Conservation (phyloP, 23 tunicate species). For the Ascidia mentula region DNA sequence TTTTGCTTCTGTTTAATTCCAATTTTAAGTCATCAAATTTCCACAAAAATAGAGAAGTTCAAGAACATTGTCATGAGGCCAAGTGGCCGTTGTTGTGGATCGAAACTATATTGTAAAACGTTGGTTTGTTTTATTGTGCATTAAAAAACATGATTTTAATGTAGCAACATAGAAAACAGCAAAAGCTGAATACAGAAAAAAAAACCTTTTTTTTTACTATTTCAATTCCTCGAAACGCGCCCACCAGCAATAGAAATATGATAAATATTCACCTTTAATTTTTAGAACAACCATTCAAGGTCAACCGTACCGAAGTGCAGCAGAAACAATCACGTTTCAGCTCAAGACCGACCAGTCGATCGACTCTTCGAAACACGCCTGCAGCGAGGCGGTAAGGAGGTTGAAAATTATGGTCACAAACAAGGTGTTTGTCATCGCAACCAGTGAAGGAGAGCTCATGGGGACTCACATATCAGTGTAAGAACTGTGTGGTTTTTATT, state of each 20-base stretch:
- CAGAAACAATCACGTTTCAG: neutral
- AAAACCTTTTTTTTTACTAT: too few relatives aligned
- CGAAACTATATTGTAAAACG: too few relatives aligned
- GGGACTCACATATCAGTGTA: conserved; percentile 34
- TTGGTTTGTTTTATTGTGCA: too few relatives aligned
- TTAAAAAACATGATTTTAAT: too few relatives aligned
- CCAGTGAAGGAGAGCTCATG: conserved; percentile 12
- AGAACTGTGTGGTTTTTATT: conserved; percentile 1
- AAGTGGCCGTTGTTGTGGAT: too few relatives aligned
- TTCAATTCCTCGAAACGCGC: too few relatives aligned
- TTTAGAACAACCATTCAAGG: neutral
- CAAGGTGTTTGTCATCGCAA: conserved; percentile 12
- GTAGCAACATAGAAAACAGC: too few relatives aligned
- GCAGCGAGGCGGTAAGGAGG: conserved; percentile 35
- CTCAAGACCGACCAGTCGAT: neutral
- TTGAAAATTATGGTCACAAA: conserved; percentile 12
- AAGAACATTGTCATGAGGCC: too few relatives aligned
- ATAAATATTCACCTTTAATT: neutral
- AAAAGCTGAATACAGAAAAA: too few relatives aligned
- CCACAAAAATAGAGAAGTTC: neutral
- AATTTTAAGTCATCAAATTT: neutral
- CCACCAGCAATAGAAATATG: too few relatives aligned
- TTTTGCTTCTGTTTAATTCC: neutral
- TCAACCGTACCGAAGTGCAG: neutral
- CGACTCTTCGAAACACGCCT: neutral